Base-by-base conservation (phyloP, 64 coral and sea anemone genomes). In the Platygyra sinensis region DNA sequence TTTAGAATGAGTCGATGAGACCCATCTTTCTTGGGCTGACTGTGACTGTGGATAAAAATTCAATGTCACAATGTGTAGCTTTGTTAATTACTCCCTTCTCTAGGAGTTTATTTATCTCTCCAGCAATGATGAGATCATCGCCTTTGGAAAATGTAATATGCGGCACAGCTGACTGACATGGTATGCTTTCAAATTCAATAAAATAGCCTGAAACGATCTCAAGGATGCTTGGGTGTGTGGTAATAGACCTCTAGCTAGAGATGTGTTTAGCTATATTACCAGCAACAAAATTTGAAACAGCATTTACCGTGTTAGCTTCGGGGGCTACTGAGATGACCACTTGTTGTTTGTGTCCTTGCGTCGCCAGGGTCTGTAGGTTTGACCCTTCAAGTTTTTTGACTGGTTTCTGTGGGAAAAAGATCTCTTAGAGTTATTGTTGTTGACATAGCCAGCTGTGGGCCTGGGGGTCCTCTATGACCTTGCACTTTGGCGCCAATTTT, bases 1-100 rank as follows among this genome's bases (percentile, higher is more conserved):
- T 87, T 87, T 57, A 86, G 60, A 52, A 93, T 87, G 52, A 93
- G 76, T 19, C 85, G 42, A 80, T 57, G 78, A 57, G 78, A 57
- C 32, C 28, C 55, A 80, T 80, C 78, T 80, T 80, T 80, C 28
- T 80, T 36, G 33, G 33, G 3, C 33, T 3, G 33, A 36, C n/a
- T n/a, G 33, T 36, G 33, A 36, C 33, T 52, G 78, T 55, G 32
- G 78, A 67, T 31, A 86, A 72, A 42, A 69, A 86, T 71, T 86
- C 82, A 20, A 8, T 49, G 33, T 67, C n/a, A 9, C 62, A 25
- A 51, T 83, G 80, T 63, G 80, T 63, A 63, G 52, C 29, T 51
- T 83, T 64, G 36, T 29, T 83, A 30, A 83, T 63, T 54, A 60
- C 80, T 31, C 80, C 60, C 17, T 83, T 83, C 14, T 83, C 61